Base-by-base conservation (phyloP, 1,140 invertebrate genomes). In the Radopholus similis region DNA sequence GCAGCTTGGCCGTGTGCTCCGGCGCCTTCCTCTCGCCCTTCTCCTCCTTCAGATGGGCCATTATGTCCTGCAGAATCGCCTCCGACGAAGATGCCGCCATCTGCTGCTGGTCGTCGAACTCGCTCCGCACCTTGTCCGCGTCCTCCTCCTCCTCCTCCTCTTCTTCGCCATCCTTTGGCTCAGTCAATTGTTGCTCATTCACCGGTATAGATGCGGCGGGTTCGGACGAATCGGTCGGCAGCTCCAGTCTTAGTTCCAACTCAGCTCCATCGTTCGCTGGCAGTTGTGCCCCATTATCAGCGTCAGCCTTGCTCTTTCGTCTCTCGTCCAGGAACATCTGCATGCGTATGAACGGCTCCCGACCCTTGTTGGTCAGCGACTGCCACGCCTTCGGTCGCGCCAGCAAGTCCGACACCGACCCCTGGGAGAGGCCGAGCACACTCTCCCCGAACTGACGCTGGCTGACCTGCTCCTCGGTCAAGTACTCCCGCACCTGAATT, bases 381-480 rank as follows among this genome's bases (percentile, higher is more conserved):
- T 93, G 91, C 93, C 93, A 97, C 0, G 93, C 91, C 82, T 97
- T 97, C 23, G 93, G 93, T 51, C 93, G 84, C 26, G 93, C 93
- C 56, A 97, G 84, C 42, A 97, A 85, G 84, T 97, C 93, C 21
- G 92, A 95, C 0, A 96, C 93, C 0, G 91, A 93, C 15, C 93
- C 93, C 63, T 86, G 85, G 0, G 93, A 97, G 47, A 99, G 85
- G 0, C 95, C 95, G 47, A 98, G 86, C 13, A 99, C 93, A 2
- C 90, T 93, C 83, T 98, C 95, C 21, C 95, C 96, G 83, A 99
- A 98, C 51, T 98, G 85, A 66, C 95, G 87, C 85, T 99, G 96
- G 68, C 93, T 97, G 77, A 98, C 97, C 58, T 93, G 97, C 85
- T 96, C 97, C 84, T 97, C 93, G 75, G 91, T 95, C 44, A 99